Evolutionary conservation across 2,113 vertebrate genomes (phyloP).

Genomic region (Anarhynchus alexandrinus): DNA sequence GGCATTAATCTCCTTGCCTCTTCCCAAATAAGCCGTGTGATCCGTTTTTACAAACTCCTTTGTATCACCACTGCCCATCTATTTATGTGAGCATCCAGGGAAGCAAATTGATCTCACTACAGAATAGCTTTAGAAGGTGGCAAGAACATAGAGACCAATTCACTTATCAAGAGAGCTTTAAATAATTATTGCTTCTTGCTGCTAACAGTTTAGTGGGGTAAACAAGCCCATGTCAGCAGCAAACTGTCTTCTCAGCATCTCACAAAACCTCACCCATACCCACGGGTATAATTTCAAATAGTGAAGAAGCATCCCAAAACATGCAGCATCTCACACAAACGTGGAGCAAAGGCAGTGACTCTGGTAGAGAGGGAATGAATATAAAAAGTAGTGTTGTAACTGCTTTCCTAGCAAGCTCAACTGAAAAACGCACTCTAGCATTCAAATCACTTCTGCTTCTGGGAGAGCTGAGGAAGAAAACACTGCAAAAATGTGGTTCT

Average conservation of each 20-base stretch:
- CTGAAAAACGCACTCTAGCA: background rate
- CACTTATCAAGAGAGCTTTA: background rate
- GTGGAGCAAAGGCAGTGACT: background rate
- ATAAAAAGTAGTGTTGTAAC: background rate
- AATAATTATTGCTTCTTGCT: background rate
- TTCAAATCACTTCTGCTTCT: background rate
- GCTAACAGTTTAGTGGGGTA: background rate
- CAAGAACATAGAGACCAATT: background rate
- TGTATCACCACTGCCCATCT: background rate
- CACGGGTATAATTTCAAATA: fast-evolving
- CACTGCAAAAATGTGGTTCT: background rate
- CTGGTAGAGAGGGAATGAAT: background rate
- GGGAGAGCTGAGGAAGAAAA: background rate
- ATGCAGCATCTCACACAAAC: background rate
- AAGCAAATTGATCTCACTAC: background rate
- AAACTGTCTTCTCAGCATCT: background rate
- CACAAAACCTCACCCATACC: background rate
- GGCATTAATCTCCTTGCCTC: background rate
- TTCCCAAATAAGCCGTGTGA: background rate
- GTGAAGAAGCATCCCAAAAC: background rate
- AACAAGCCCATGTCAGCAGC: background rate
- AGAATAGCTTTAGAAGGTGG: background rate
- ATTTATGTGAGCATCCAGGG: background rate
- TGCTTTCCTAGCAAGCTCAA: background rate
- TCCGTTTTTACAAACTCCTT: background rate